Evolutionary conservation across 2,113 vertebrate species (phyloP).

Genomic region (Danionella cerebrum): DNA sequence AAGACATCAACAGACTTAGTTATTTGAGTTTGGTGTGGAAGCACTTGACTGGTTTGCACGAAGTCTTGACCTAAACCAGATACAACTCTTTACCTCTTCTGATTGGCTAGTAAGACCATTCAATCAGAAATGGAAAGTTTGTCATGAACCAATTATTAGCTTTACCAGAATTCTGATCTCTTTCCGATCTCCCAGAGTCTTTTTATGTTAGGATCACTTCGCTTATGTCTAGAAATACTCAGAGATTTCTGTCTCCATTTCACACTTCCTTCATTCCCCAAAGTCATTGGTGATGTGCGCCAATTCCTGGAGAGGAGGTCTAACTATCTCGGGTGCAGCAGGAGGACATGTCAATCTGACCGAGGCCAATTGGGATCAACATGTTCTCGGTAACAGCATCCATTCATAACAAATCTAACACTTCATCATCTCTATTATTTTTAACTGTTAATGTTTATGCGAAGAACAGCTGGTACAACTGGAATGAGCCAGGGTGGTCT

Average conservation of each 20-base stretch:
- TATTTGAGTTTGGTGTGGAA: too few species aligned
- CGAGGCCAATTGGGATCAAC: background rate
- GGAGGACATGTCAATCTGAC: conserved; percentile 2
- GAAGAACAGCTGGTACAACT: conserved; percentile 4
- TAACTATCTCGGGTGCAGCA: background rate
- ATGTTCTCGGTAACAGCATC: conserved; percentile 15
- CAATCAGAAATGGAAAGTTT: too few species aligned
- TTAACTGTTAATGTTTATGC: conserved; percentile 11
- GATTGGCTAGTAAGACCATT: too few species aligned
- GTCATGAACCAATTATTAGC: background rate
- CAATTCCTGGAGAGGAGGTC: background rate
- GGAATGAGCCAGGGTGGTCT: background rate
- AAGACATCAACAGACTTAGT: too few species aligned
- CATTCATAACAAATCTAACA: conserved; percentile 11
- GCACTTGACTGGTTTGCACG: too few species aligned
- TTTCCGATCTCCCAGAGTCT: background rate
- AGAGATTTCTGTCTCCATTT: background rate
- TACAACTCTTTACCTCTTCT: too few species aligned
- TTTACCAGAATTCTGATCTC: background rate
- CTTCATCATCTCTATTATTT: conserved; percentile 18
- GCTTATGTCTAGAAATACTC: background rate
- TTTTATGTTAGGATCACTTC: conserved; percentile 6
- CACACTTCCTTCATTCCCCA: background rate
- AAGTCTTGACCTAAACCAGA: too few species aligned
- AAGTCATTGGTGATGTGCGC: background rate